Conservation (phyloP, 2,113 vertebrate species). For the Burhinus oedicnemus region DNA sequence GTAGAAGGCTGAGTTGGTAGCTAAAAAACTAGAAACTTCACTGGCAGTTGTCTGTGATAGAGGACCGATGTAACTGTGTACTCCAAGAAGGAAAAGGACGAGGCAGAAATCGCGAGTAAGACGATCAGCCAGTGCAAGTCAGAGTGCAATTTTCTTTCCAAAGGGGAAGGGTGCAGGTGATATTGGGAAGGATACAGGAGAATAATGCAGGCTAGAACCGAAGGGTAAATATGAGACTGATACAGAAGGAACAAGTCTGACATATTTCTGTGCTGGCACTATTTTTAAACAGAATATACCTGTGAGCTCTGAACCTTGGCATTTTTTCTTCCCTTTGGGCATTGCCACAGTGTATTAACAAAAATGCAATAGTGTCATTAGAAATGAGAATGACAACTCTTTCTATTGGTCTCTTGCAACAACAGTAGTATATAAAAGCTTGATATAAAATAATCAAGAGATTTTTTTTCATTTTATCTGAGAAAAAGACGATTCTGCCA, state of each 20-base stretch:
- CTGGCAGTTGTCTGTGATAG: not conserved
- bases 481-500: not conserved
- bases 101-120: not conserved
- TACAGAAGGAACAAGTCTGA: not conserved
- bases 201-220: not conserved
- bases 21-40: not conserved
- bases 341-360: not conserved
- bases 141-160: not conserved
- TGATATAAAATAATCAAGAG: not conserved
- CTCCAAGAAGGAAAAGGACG: not conserved
- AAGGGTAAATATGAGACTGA: not conserved
- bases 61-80: not conserved
- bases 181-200: not conserved
- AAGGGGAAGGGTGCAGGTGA: not conserved
- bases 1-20: not conserved
- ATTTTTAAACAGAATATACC: not conserved
- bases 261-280: not conserved
- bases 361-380: not conserved
- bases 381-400: not conserved
- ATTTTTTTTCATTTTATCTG: not conserved
- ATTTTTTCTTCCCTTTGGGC: not conserved
- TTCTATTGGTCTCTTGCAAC: not conserved
- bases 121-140: not conserved
- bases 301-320: not conserved
- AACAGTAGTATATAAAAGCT: not conserved